A percentile compares a stretch with the other conserved stretches of the same genome.
Conservation (phyloP, 2,888 invertebrate species). For the Macrosiphum euphorbiae region DNA sequence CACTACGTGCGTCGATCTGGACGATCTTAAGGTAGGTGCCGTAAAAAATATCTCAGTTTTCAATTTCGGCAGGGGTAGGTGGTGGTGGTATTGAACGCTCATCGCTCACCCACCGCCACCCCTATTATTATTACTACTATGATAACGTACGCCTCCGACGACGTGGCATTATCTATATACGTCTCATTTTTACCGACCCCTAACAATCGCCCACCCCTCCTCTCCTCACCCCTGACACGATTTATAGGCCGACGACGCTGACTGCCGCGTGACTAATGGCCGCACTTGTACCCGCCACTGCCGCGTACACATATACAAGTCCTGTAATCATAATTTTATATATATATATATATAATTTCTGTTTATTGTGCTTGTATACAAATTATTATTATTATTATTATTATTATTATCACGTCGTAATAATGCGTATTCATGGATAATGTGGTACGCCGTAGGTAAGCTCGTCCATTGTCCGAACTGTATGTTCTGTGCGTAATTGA, state of each 20-base stretch:
- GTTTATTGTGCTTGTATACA: not conserved
- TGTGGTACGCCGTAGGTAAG: not conserved
- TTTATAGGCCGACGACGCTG: not conserved
- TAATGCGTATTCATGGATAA: not conserved
- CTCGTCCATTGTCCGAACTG: not conserved
- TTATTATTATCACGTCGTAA: not conserved
- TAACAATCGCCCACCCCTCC: not conserved
- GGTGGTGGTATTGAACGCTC: not conserved
- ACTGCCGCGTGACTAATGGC: conserved; percentile 35
- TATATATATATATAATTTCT: not conserved
- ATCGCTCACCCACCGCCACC: not conserved
- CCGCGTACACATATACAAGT: not conserved
- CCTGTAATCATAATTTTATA: not conserved
- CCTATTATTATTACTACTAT: not conserved
- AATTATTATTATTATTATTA: not conserved
- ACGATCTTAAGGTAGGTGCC: conserved; percentile 73
- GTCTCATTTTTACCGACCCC: not conserved
- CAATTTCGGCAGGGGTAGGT: not conserved
- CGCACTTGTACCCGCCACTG: not conserved
- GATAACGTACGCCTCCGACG: not conserved
- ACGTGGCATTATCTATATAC: not conserved
- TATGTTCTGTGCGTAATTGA: not conserved
- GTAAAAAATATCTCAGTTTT: not conserved
- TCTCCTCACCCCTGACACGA: not conserved
- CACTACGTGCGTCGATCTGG: conserved; percentile 82